Percentiles rank a stretch among this genome's conserved stretches.
Conservation (phyloP, 1,140 invertebrate genomes). For the Choristoneura fumiferana region DNA sequence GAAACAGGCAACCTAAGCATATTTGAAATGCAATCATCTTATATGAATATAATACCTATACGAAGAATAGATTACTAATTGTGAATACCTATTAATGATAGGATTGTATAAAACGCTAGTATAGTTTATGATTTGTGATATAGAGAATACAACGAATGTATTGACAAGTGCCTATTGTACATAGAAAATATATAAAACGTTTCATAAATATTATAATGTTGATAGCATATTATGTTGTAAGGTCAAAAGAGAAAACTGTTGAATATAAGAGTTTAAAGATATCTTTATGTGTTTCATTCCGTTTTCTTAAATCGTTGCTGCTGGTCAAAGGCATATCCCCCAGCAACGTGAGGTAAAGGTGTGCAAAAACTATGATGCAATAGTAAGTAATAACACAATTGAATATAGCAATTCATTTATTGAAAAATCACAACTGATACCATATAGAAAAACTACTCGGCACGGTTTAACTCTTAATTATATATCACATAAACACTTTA, state of each 20-base stretch:
- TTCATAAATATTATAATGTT: conserved; percentile 20
- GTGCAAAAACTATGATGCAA: no score
- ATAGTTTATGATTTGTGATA: conserved; percentile 62
- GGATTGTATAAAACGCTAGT: conserved; percentile 35
- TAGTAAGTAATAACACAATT: no score
- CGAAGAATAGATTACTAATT: conserved; percentile 17
- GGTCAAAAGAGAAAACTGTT: conserved; percentile 39
- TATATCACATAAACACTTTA: conserved; percentile 75
- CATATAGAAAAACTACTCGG: conserved; percentile 78
- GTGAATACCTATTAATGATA: conserved; percentile 29
- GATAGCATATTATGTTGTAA: conserved; percentile 25
- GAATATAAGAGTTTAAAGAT: conserved; percentile 57
- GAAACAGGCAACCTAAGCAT: background rate
- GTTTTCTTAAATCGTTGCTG: no score
- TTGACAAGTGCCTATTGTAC: conserved; percentile 57
- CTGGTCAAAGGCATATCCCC: no score
- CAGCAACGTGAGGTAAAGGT: no score
- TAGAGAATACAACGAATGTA: conserved; percentile 61
- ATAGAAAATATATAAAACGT: conserved; percentile 32
- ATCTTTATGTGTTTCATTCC: background rate
- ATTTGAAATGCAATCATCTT: background rate
- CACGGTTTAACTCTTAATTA: conserved; percentile 77
- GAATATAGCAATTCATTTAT: conserved; percentile 72
- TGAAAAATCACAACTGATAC: conserved; percentile 77
- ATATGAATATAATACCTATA: background rate